phyloP scores from a whole-genome alignment of 2,797 vertebrate genomes.

The Lates japonicus region DNA sequence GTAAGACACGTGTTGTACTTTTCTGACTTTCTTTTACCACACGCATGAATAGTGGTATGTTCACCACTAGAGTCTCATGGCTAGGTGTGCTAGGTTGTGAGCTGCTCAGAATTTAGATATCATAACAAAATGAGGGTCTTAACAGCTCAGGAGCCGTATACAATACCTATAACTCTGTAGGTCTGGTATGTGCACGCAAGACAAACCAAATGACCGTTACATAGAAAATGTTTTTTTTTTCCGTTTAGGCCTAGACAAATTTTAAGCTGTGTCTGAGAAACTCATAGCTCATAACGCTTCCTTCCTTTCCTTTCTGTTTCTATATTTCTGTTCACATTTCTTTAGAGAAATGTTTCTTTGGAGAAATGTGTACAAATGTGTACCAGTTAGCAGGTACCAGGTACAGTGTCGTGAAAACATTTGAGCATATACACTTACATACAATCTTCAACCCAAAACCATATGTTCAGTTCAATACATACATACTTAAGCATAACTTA shows the following conservation, averaged over 20 bases:
- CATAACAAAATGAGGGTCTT: neutral
- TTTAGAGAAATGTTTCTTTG: too few species aligned
- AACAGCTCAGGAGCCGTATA: neutral
- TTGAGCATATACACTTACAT: too few species aligned
- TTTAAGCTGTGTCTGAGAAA: neutral
- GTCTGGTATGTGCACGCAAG: neutral
- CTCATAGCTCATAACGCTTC: neutral
- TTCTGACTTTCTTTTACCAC: neutral
- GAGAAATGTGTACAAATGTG: too few species aligned
- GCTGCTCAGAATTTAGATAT: slow-evolving; percentile 5
- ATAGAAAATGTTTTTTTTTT: neutral
- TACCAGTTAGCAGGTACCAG: neutral
- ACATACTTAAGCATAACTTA: neutral
- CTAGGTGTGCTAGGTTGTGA: neutral
- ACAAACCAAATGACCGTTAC: neutral
- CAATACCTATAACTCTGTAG: neutral
- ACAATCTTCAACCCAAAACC: neutral
- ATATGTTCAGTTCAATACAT: neutral
- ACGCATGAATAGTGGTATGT: neutral
- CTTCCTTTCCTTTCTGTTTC: neutral
- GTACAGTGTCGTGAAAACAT: neutral
- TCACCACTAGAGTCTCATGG: slow-evolving; percentile 10
- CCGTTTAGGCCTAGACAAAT: neutral
- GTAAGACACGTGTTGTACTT: neutral
- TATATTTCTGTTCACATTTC: neutral